Evolutionary conservation across 2,888 invertebrate genomes (phyloP).

Genomic region (Gymnocheta viridis): DNA sequence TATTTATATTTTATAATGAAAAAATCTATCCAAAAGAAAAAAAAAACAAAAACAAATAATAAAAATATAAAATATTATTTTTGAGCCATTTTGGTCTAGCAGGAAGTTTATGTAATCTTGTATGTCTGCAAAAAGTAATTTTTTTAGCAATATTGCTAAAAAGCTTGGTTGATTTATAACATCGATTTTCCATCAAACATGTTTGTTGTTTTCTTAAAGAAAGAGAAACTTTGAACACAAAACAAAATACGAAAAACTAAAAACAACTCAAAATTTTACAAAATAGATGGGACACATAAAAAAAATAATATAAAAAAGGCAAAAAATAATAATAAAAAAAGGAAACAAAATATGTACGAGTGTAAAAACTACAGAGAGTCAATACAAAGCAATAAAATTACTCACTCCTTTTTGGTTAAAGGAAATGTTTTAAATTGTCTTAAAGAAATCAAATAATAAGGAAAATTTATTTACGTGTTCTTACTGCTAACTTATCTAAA

Average conservation of each 20-base stretch:
- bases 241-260: slow-evolving; percentile 56
- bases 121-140: background rate
- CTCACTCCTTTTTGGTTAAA: background rate
- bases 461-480: background rate
- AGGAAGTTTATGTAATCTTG: slow-evolving; percentile 5
- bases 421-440: slow-evolving; percentile 2
- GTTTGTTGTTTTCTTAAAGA: slow-evolving; percentile 14
- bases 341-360: background rate
- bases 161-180: slow-evolving; percentile 71
- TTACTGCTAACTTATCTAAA: background rate
- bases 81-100: slow-evolving; percentile 34
- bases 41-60: background rate
- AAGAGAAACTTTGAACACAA: slow-evolving; percentile 50
- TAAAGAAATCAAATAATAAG: background rate
- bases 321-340: background rate
- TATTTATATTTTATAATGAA: no score
- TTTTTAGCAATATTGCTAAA: slow-evolving; percentile 7
- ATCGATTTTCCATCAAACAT: slow-evolving; percentile 71
- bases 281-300: slow-evolving; percentile 6
- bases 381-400: slow-evolving; percentile 1
- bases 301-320: background rate
- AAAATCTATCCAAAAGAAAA: no score
- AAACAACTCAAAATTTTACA: slow-evolving; percentile 54
- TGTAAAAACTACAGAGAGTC: slow-evolving; percentile 18
- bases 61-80: slow-evolving; percentile 23